Evolutionary conservation across 1,140 invertebrate genomes (phyloP).

Genomic region (Neodiprion fabricii): DNA sequence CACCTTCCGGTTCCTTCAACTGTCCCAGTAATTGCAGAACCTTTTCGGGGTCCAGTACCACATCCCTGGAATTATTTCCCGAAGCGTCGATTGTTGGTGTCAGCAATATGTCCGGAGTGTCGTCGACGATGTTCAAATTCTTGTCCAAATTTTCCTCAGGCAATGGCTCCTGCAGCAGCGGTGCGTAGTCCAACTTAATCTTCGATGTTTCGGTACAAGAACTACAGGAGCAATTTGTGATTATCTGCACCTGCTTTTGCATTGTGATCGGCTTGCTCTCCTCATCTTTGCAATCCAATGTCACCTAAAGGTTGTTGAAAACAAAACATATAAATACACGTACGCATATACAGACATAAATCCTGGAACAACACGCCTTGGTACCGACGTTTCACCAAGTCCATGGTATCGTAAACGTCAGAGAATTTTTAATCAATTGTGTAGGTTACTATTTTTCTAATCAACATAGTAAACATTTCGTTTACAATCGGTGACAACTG

Average conservation of each 20-base stretch:
- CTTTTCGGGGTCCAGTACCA: constrained; percentile 47
- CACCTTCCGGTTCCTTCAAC: constrained; percentile 36
- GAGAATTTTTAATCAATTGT: too few relatives aligned
- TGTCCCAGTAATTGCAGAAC: constrained; percentile 53
- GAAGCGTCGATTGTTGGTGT: constrained; percentile 53
- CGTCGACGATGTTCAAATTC: constrained; percentile 47
- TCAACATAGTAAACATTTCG: too few relatives aligned
- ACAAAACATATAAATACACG: constrained; percentile 12
- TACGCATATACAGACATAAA: background rate
- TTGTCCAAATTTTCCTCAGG: constrained; percentile 50
- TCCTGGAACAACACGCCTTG: background rate
- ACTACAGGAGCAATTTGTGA: constrained; percentile 69
- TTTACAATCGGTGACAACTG: too few relatives aligned
- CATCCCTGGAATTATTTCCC: constrained; percentile 47
- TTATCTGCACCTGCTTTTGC: constrained; percentile 70
- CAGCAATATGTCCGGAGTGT: constrained; percentile 54
- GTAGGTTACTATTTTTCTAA: too few relatives aligned
- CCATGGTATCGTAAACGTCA: background rate
- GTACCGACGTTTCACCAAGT: background rate
- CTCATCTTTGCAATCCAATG: constrained; percentile 65
- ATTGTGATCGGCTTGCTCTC: constrained; percentile 62
- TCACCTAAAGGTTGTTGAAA: constrained; percentile 58
- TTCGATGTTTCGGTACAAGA: constrained; percentile 61
- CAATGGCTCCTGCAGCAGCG: constrained; percentile 44
- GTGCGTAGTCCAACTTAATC: constrained; percentile 57